These are phyloP conservation scores for Oligia strigilis DNA, from an alignment of 2,888 invertebrate genomes.

Conservation along the genomic window DNA sequence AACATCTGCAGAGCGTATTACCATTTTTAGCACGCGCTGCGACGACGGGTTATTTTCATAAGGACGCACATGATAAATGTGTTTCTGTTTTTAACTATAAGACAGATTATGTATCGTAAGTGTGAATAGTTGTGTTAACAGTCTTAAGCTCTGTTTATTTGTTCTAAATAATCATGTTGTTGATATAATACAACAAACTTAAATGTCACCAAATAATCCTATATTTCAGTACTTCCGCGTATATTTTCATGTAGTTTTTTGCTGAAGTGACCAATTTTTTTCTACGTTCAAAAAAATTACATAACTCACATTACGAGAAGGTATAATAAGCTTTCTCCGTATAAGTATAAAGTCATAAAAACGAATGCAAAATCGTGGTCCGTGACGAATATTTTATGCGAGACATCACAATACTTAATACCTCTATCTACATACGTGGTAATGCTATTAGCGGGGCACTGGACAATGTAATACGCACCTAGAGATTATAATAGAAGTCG, in stretches of 20 bases:
- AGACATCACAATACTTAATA: slow-evolving; percentile 71
- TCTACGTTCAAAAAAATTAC: slow-evolving; percentile 70
- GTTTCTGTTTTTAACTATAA: slow-evolving; percentile 12
- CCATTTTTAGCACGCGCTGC: slow-evolving; percentile 54
- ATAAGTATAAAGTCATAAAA: slow-evolving; percentile 78
- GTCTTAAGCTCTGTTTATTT: background rate
- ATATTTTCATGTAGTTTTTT: background rate
- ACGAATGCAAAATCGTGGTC: slow-evolving; percentile 78
- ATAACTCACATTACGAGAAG: slow-evolving; percentile 74
- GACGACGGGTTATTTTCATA: slow-evolving; percentile 15
- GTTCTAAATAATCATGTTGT: background rate
- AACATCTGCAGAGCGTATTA: slow-evolving; percentile 45
- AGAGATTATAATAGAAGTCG: slow-evolving; percentile 32
- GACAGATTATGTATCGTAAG: slow-evolving; percentile 2
- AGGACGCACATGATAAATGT: slow-evolving; percentile 29
- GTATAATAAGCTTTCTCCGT: slow-evolving; percentile 83
- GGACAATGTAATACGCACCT: slow-evolving; percentile 50
- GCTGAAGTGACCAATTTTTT: background rate
- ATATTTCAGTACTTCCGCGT: background rate
- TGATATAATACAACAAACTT: background rate
- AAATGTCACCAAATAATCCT: background rate
- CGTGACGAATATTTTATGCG: slow-evolving; percentile 83
- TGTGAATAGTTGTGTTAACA: background rate
- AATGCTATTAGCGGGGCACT: slow-evolving; percentile 50
- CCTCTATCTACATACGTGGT: slow-evolving; percentile 56